Percentiles rank a stretch among this genome's conserved stretches.
Evolutionary conservation across 2,113 vertebrate species (phyloP).

Genomic region (Rafetus swinhoei): DNA sequence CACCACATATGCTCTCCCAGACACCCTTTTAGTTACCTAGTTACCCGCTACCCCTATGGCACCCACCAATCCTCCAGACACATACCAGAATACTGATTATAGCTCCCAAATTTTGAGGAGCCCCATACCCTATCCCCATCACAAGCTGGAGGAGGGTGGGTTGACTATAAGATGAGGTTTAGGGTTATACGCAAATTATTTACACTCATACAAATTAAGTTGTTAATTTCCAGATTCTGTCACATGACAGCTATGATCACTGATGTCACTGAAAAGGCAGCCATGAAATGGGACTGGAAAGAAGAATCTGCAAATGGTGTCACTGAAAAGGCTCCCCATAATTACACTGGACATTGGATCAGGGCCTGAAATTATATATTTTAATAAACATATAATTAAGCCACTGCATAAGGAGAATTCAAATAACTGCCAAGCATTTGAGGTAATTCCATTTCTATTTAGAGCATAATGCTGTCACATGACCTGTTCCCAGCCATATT

Average conservation of each 20-base stretch:
- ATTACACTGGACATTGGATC: background rate
- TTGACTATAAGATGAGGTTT: background rate
- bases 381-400: background rate
- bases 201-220: background rate
- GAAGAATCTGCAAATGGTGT: background rate
- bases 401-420: background rate
- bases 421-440: background rate
- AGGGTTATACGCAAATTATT: rapidly evolving
- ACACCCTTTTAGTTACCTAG: background rate
- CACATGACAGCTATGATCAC: background rate
- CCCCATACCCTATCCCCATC: background rate
- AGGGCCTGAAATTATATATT: background rate
- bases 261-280: background rate
- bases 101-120: background rate
- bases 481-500: background rate
- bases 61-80: background rate
- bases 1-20: background rate
- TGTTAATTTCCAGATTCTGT: background rate
- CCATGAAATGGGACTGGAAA: background rate
- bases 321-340: background rate
- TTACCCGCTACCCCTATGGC: background rate
- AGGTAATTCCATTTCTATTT: background rate
- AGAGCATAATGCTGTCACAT: background rate
- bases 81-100: background rate
- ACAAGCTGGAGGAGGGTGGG: background rate